Evolutionary conservation across 2,113 vertebrate genomes (phyloP).

Genomic region (Henicopernis longicauda): DNA sequence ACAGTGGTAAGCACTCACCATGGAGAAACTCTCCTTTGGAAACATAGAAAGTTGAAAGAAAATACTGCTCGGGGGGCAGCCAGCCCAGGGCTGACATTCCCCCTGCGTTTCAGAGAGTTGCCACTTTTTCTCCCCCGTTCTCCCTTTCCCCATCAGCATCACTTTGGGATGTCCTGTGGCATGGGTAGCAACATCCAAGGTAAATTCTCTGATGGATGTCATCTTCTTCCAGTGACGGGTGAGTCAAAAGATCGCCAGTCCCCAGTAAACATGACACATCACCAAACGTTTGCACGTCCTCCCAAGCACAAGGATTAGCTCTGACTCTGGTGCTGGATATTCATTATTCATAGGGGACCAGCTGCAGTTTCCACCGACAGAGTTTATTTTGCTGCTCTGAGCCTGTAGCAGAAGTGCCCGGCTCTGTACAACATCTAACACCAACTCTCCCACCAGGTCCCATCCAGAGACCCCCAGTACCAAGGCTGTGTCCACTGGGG

Average conservation of each 20-base stretch:
- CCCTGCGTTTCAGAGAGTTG: background rate
- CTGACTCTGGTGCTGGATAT: background rate
- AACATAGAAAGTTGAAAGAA: background rate
- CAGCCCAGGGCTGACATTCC: background rate
- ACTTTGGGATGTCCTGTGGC: background rate
- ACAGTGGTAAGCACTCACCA: background rate
- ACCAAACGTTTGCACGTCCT: fast-evolving
- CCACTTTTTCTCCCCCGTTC: background rate
- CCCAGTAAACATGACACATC: background rate
- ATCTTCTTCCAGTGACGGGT: background rate
- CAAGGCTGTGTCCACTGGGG: fast-evolving
- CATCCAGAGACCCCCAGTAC: background rate
- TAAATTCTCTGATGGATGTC: background rate
- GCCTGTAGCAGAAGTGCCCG: background rate
- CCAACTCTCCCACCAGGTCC: background rate
- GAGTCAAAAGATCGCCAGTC: background rate
- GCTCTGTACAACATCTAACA: background rate
- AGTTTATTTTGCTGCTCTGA: background rate
- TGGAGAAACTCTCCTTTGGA: background rate
- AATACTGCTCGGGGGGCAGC: background rate
- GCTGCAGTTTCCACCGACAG: background rate
- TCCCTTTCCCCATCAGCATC: background rate
- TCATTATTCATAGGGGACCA: background rate
- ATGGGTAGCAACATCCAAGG: background rate
- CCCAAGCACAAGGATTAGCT: background rate